Evolutionary conservation across 2,888 invertebrate genomes (phyloP).

Genomic region (Allygus modestus): DNA sequence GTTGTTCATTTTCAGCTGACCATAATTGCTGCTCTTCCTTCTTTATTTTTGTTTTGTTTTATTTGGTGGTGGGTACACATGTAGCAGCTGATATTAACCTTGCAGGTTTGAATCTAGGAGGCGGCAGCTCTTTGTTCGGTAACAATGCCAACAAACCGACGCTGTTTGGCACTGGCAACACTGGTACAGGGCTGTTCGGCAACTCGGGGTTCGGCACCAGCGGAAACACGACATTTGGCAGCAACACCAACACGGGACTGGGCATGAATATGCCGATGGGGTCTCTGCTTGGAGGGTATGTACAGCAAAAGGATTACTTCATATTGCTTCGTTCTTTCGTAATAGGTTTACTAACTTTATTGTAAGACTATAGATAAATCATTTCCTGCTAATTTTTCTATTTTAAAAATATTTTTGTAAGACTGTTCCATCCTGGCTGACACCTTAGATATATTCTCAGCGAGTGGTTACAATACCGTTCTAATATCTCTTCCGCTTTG

Average conservation of each 20-base stretch:
- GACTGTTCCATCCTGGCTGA: too few species aligned
- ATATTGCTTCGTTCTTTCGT: too few species aligned
- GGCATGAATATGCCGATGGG: conserved; percentile 58
- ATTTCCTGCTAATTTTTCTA: too few species aligned
- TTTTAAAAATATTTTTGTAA: too few species aligned
- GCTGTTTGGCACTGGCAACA: conserved; percentile 76
- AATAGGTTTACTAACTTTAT: too few species aligned
- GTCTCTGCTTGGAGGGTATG: conserved; percentile 69
- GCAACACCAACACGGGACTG: conserved; percentile 67
- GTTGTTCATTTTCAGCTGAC: background rate
- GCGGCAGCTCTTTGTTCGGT: conserved; percentile 75
- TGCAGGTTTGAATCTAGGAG: conserved; percentile 61
- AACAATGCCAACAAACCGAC: conserved; percentile 75
- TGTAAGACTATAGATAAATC: too few species aligned
- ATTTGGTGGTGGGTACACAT: conserved; percentile 13
- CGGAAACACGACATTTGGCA: conserved; percentile 70
- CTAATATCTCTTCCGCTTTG: too few species aligned
- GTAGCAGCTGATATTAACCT: conserved; percentile 29
- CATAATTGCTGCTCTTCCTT: background rate
- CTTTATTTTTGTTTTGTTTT: background rate
- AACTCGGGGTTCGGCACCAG: conserved; percentile 75
- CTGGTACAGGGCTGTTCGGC: conserved; percentile 73
- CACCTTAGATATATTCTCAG: too few species aligned
- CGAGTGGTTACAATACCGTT: too few species aligned
- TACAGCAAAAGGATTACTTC: too few species aligned